A percentile compares a stretch with the other conserved stretches of the same genome.
These are phyloP conservation scores for Apostichopus leukothele DNA, from an alignment of 53 echinoderm and acorn worm genomes.

Conservation along the genomic window DNA sequence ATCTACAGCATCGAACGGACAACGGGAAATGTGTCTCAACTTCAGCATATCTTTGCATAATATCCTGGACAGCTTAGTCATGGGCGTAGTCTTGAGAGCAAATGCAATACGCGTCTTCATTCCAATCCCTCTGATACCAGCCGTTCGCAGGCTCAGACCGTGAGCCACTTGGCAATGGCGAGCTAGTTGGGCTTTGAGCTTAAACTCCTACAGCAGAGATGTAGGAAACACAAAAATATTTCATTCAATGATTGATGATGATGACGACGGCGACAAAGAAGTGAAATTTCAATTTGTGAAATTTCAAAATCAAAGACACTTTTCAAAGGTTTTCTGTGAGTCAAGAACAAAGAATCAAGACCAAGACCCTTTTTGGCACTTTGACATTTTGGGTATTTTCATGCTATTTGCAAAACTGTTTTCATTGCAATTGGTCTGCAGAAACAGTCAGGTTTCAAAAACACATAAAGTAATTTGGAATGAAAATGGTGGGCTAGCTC, in stretches of 20 bases:
- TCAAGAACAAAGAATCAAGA: too few relatives aligned
- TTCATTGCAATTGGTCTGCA: too few relatives aligned
- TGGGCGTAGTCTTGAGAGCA: slow-evolving; percentile 87
- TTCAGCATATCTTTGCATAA: slow-evolving; percentile 82
- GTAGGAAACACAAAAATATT: not conserved
- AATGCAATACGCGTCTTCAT: slow-evolving; percentile 96
- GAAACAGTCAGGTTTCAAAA: too few relatives aligned
- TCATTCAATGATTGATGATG: too few relatives aligned
- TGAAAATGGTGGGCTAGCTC: too few relatives aligned
- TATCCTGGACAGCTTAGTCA: slow-evolving; percentile 81
- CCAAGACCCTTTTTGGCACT: too few relatives aligned
- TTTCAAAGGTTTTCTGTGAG: too few relatives aligned
- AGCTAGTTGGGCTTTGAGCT: slow-evolving; percentile 94
- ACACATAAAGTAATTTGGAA: too few relatives aligned
- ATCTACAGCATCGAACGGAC: slow-evolving; percentile 90
- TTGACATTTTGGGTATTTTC: too few relatives aligned
- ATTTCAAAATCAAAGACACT: not conserved
- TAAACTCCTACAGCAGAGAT: slow-evolving; percentile 77
- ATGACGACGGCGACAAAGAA: too few relatives aligned
- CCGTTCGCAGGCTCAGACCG: slow-evolving; percentile 91
- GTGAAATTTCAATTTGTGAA: not conserved
- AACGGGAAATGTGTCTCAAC: slow-evolving; percentile 81
- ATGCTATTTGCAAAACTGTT: too few relatives aligned
- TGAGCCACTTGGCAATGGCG: slow-evolving; percentile 98
- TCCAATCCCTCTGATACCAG: slow-evolving; percentile 73